Conservation (phyloP, 2,888 invertebrate genomes). For the Rhynchonema sp. region DNA sequence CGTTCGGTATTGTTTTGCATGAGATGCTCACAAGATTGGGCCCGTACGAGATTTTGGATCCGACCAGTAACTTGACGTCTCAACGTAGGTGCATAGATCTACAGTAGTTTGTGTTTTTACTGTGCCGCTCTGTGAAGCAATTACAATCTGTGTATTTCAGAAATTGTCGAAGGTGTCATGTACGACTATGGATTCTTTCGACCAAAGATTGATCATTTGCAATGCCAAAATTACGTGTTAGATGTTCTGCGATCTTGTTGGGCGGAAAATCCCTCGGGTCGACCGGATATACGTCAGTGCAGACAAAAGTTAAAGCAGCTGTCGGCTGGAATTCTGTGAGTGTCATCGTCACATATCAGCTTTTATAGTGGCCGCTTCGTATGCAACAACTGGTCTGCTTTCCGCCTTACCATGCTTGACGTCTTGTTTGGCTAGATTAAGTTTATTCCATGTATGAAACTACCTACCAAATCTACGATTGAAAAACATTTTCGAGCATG, state of each 20-base stretch:
- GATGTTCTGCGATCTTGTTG: conserved; percentile 61
- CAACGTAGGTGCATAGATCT: neutral
- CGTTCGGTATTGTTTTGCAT: conserved; percentile 82
- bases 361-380: no score
- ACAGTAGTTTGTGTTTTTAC: neutral
- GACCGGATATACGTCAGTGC: conserved; percentile 59
- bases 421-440: no score
- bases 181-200: conserved; percentile 37
- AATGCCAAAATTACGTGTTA: conserved; percentile 59
- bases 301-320: conserved; percentile 56
- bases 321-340: conserved; percentile 27
- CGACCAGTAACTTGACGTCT: neutral
- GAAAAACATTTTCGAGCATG: no score
- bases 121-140: neutral
- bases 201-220: conserved; percentile 48
- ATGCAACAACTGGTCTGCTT: no score
- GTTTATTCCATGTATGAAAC: no score
- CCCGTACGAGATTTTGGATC: conserved; percentile 44
- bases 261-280: conserved; percentile 55
- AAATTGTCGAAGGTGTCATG: conserved; percentile 65
- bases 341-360: no score
- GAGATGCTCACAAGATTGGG: conserved; percentile 77
- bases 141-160: conserved; percentile 32
- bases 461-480: no score
- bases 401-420: no score